Percentiles rank a stretch among this genome's conserved stretches.
Conservation (phyloP, 2,113 vertebrate species). For the Nibea albiflora region DNA sequence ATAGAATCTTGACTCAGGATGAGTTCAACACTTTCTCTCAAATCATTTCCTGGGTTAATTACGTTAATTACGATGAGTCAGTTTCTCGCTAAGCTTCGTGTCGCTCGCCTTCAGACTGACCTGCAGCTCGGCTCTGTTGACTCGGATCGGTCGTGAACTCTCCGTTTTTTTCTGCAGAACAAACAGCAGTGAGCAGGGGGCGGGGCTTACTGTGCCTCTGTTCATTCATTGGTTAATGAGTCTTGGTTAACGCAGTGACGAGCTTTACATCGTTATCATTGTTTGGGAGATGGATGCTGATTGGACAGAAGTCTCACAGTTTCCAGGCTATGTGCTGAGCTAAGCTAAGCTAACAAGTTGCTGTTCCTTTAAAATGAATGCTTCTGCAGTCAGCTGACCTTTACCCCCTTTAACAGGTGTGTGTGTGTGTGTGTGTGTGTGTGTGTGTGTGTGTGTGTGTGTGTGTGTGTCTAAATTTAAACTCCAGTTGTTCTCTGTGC, state of each 20-base stretch:
- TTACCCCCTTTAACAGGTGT: constrained; percentile 15
- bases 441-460: constrained; percentile 17
- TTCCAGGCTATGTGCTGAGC: too few species aligned
- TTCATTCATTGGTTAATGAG: not conserved
- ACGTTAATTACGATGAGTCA: too few species aligned
- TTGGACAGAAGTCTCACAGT: not conserved
- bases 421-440: constrained; percentile 10
- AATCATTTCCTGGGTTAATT: too few species aligned
- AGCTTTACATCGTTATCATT: too few species aligned
- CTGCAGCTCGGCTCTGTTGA: too few species aligned
- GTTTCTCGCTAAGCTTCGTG: too few species aligned
- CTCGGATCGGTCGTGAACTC: too few species aligned
- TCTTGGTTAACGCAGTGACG: too few species aligned
- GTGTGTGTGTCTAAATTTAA: constrained; percentile 48
- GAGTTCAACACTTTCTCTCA: too few species aligned
- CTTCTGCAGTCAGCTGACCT: constrained; percentile 43
- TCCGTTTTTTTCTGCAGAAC: not conserved
- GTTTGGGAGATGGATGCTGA: too few species aligned
- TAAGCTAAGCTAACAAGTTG: constrained; percentile 6
- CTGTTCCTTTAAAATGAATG: not conserved
- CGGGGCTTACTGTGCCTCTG: constrained; percentile 9
- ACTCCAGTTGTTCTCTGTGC: constrained; percentile 25
- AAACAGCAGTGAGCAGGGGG: constrained; percentile 40
- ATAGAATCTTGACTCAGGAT: too few species aligned
- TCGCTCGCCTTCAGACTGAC: too few species aligned